phyloP scores from a whole-genome alignment of 2,113 vertebrate species.

The Asarcornis scutulata region DNA sequence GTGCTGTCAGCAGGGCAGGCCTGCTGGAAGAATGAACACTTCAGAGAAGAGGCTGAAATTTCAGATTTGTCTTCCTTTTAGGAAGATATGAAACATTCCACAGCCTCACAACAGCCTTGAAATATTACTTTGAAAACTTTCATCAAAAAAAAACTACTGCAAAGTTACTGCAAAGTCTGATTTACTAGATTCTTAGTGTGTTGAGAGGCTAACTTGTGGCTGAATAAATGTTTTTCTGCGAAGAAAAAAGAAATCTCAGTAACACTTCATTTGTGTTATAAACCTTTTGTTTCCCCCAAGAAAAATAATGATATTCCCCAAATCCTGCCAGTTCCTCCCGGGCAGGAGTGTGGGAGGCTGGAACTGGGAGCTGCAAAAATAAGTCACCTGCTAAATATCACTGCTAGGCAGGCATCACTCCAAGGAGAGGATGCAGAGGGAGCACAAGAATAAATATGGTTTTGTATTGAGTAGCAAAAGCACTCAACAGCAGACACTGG shows the following conservation, averaged over 20 bases:
- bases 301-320: background rate
- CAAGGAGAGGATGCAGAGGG: background rate
- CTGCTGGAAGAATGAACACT: background rate
- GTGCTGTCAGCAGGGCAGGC: background rate
- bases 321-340: background rate
- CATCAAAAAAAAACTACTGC: background rate
- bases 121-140: background rate
- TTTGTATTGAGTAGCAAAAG: background rate
- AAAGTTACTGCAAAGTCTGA: background rate
- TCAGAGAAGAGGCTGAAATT: background rate
- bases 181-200: background rate
- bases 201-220: background rate
- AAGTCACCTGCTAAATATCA: background rate
- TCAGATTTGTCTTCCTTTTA: background rate
- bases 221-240: background rate
- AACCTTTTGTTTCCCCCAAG: background rate
- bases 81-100: background rate
- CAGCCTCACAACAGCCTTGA: background rate
- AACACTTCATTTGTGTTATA: background rate
- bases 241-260: background rate
- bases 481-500: background rate
- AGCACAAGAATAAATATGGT: background rate
- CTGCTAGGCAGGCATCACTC: background rate
- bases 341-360: background rate
- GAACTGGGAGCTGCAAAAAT: background rate